A percentile compares a stretch with the other conserved stretches of the same genome.
phyloP scores from a whole-genome alignment of 2,113 vertebrate genomes.

The Condylura cristata region DNA sequence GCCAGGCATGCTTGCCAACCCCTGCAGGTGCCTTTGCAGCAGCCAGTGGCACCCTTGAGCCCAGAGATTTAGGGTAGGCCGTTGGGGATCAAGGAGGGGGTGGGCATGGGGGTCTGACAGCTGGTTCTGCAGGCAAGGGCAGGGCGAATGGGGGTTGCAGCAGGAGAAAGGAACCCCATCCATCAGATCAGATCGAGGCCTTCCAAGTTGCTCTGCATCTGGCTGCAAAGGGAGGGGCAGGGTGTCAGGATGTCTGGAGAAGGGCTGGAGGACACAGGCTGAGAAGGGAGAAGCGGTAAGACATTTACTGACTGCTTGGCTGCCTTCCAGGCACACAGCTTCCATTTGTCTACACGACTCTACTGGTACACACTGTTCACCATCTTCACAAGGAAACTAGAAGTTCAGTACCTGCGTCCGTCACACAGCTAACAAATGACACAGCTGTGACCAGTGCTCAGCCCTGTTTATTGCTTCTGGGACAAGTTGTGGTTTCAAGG shows the following conservation, averaged over 20 bases:
- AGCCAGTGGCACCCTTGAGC: slow-evolving; percentile 64
- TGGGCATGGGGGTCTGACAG: slow-evolving; percentile 70
- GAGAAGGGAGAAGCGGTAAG: background rate
- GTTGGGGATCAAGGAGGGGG: slow-evolving; percentile 62
- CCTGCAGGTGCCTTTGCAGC: slow-evolving; percentile 58
- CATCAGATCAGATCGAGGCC: slow-evolving; percentile 70
- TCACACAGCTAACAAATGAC: background rate
- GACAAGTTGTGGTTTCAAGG: background rate
- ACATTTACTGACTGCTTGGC: background rate
- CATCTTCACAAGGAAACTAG: background rate
- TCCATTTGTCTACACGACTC: background rate
- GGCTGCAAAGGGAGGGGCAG: slow-evolving; percentile 49
- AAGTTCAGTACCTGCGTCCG: background rate
- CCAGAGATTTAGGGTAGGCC: slow-evolving; percentile 78
- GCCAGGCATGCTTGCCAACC: slow-evolving; percentile 33
- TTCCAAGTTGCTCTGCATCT: slow-evolving; percentile 77
- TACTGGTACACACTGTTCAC: background rate
- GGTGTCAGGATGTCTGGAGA: background rate
- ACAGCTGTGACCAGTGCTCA: background rate
- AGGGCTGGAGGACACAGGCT: background rate
- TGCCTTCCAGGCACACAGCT: background rate
- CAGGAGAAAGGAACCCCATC: slow-evolving; percentile 78
- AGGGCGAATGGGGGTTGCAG: slow-evolving; percentile 76
- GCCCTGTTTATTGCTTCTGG: background rate
- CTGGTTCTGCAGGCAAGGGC: slow-evolving; percentile 76